phyloP scores from a whole-genome alignment of 2,888 invertebrate genomes.

The Chrysolina americana region DNA sequence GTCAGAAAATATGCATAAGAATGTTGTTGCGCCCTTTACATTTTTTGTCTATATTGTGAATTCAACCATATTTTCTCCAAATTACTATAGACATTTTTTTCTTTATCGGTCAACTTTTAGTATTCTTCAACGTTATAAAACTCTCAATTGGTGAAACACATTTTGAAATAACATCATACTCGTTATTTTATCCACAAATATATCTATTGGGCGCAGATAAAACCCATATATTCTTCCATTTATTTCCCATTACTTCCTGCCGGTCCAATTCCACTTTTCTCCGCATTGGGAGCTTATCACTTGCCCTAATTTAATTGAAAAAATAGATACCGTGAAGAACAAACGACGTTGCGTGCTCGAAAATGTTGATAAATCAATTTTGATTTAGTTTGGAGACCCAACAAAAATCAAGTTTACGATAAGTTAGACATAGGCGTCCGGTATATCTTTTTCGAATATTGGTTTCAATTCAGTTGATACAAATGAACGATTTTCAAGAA shows the following conservation, averaged over 20 bases:
- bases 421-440: background rate
- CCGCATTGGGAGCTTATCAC: background rate
- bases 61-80: too few species aligned
- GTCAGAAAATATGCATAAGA: too few species aligned
- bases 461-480: too few species aligned
- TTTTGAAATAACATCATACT: too few species aligned
- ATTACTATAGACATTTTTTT: too few species aligned
- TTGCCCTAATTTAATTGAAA: background rate
- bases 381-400: background rate
- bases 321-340: background rate
- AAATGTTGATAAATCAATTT: background rate
- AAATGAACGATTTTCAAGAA: too few species aligned
- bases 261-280: background rate
- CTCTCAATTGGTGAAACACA: too few species aligned
- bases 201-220: background rate
- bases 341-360: background rate
- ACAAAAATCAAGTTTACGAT: background rate
- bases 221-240: background rate
- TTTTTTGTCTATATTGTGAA: too few species aligned
- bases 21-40: too few species aligned
- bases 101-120: too few species aligned
- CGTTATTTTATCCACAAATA: background rate
- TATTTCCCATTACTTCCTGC: slow-evolving; percentile 9
- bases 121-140: background rate
- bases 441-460: too few species aligned